These are phyloP conservation scores for Sebastes paucispinis DNA, from an alignment of 2,797 vertebrate genomes.

Conservation along the genomic window DNA sequence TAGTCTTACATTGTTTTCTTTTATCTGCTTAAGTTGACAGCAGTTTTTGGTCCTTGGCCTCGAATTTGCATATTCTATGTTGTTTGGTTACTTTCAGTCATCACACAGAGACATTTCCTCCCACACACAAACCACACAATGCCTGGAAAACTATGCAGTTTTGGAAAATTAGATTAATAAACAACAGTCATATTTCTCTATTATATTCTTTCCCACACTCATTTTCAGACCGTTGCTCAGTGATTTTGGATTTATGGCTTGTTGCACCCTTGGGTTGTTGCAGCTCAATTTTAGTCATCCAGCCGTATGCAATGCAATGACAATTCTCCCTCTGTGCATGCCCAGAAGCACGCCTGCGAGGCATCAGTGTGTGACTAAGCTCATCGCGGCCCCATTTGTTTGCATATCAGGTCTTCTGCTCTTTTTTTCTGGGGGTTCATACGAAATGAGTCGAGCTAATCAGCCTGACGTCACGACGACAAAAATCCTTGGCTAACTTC, in stretches of 20 bases:
- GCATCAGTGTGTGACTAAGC: constrained; percentile 22
- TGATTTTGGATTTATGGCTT: constrained; percentile 10
- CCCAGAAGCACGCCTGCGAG: constrained; percentile 1
- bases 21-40: neutral
- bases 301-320: neutral
- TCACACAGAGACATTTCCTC: neutral
- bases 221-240: neutral
- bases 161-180: neutral
- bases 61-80: neutral
- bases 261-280: constrained; percentile 10
- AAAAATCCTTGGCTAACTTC: neutral
- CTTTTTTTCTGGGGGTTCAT: neutral
- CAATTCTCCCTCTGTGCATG: constrained; percentile 1
- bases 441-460: neutral
- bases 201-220: neutral
- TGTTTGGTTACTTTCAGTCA: neutral
- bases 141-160: neutral
- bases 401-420: neutral
- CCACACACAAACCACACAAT: neutral
- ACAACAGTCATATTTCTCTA: neutral
- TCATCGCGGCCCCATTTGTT: constrained; percentile 1
- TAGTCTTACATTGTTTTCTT: neutral
- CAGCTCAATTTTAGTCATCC: constrained; percentile 29
- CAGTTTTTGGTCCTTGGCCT: neutral
- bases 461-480: constrained; percentile 10